Evolutionary conservation across 2,888 invertebrate genomes (phyloP).

Genomic region (Ectemnius cavifrons): DNA sequence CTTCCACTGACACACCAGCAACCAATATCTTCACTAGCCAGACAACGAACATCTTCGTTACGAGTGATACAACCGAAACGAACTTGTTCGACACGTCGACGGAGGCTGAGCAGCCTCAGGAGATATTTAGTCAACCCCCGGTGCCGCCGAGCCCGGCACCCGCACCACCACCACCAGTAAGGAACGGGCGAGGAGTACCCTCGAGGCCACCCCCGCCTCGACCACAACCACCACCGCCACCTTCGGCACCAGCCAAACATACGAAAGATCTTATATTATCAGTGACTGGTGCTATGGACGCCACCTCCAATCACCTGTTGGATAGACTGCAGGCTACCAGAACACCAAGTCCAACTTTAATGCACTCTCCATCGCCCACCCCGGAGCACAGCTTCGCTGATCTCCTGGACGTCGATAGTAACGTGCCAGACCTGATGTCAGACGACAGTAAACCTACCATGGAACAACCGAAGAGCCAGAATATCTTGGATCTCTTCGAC

Average conservation of each 20-base stretch:
- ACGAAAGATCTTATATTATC: conserved; percentile 92
- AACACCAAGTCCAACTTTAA: conserved; percentile 92
- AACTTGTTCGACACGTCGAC: conserved; percentile 43
- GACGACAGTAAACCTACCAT: conserved; percentile 70
- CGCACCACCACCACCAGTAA: conserved; percentile 24
- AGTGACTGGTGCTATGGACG: conserved; percentile 93
- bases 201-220: conserved; percentile 75
- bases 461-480: conserved; percentile 42
- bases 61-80: conserved; percentile 18
- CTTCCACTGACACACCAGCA: conserved; percentile 49
- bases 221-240: conserved; percentile 80
- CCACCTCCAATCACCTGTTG: conserved; percentile 89
- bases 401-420: conserved; percentile 81
- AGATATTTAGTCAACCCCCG: conserved; percentile 17
- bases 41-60: conserved; percentile 37
- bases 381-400: conserved; percentile 84
- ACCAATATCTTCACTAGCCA: conserved; percentile 49
- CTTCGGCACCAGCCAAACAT: conserved; percentile 83
- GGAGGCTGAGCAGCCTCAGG: conserved; percentile 8
- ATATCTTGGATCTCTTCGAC: conserved; percentile 75
- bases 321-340: conserved; percentile 91
- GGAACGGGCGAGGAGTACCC: conserved; percentile 58
- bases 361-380: conserved; percentile 92
- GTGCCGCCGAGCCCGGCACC: neutral
- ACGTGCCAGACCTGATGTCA: conserved; percentile 72